These are phyloP conservation scores for Cyprinodon diabolis DNA, from an alignment of 2,797 vertebrate species.

Conservation along the genomic window DNA sequence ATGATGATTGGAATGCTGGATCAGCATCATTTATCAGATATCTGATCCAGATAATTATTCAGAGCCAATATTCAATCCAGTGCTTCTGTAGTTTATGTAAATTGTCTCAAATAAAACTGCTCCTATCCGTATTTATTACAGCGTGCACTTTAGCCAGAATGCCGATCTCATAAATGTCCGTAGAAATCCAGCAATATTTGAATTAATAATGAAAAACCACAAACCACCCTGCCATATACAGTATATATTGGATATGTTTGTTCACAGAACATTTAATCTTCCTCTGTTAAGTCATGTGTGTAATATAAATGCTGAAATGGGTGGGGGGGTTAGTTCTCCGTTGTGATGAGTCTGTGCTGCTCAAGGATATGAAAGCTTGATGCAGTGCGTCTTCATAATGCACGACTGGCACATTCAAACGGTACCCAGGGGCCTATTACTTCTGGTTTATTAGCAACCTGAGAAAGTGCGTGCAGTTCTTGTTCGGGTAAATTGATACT, in stretches of 20 bases:
- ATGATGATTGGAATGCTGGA: too few species aligned
- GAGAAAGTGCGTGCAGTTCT: conserved; percentile 66
- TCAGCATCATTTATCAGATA: too few species aligned
- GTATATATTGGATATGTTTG: conserved; percentile 14
- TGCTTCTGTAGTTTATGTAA: too few species aligned
- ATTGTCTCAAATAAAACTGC: too few species aligned
- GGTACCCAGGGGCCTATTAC: conserved; percentile 67
- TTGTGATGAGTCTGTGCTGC: conserved; percentile 45
- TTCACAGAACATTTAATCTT: conserved; percentile 26
- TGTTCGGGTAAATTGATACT: conserved; percentile 71
- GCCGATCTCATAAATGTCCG: too few species aligned
- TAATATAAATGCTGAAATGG: conserved; percentile 43
- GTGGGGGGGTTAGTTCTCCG: conserved; percentile 21
- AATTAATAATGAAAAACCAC: neutral
- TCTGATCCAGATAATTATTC: too few species aligned
- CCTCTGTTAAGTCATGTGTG: conserved; percentile 40
- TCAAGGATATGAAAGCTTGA: conserved; percentile 46
- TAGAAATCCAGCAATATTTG: too few species aligned
- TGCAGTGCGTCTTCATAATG: conserved; percentile 64
- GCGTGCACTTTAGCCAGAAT: too few species aligned
- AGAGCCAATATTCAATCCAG: too few species aligned
- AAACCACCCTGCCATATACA: conserved; percentile 7
- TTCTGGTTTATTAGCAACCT: conserved; percentile 73
- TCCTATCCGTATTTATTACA: too few species aligned
- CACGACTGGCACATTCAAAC: conserved; percentile 67